Conservation (phyloP, 2,888 invertebrate species). For the Latheticus oryzae region DNA sequence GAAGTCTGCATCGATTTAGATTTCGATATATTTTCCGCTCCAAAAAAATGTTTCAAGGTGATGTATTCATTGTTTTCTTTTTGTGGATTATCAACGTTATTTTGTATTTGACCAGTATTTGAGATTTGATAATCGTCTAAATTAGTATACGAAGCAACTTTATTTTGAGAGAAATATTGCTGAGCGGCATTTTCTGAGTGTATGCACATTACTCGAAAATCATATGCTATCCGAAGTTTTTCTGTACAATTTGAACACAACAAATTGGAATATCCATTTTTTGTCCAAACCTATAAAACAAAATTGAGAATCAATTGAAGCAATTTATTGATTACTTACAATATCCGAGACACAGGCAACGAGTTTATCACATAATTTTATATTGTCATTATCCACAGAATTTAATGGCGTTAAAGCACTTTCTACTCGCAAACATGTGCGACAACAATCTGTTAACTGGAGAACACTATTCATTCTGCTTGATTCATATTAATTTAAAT, state of each 20-base stretch:
- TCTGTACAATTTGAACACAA: slow-evolving; percentile 40
- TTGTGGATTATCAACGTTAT: slow-evolving; percentile 6
- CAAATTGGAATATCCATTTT: slow-evolving; percentile 29
- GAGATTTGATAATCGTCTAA: slow-evolving; percentile 35
- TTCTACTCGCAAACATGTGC: slow-evolving; percentile 40
- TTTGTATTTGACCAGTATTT: slow-evolving; percentile 24
- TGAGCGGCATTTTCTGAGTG: slow-evolving; percentile 35
- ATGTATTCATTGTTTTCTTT: slow-evolving; percentile 20
- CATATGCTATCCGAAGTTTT: slow-evolving; percentile 39
- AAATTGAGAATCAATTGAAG: background rate
- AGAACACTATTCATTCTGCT: slow-evolving; percentile 36
- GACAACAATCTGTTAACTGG: slow-evolving; percentile 39
- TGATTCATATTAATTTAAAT: slow-evolving; percentile 1
- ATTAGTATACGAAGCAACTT: slow-evolving; percentile 36
- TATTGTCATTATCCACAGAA: slow-evolving; percentile 37
- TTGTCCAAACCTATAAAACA: slow-evolving; percentile 30
- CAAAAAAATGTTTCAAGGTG: slow-evolving; percentile 30
- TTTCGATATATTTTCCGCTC: slow-evolving; percentile 4
- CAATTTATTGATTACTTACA: slow-evolving; percentile 26
- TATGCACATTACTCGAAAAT: slow-evolving; percentile 36
- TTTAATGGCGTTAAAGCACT: slow-evolving; percentile 35
- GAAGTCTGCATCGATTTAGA: slow-evolving; percentile 22
- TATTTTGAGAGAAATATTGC: slow-evolving; percentile 32
- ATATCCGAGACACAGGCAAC: slow-evolving; percentile 37
- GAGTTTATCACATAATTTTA: slow-evolving; percentile 43